phyloP scores from a whole-genome alignment of 2,888 invertebrate genomes.

The Frankliniella fusca region DNA sequence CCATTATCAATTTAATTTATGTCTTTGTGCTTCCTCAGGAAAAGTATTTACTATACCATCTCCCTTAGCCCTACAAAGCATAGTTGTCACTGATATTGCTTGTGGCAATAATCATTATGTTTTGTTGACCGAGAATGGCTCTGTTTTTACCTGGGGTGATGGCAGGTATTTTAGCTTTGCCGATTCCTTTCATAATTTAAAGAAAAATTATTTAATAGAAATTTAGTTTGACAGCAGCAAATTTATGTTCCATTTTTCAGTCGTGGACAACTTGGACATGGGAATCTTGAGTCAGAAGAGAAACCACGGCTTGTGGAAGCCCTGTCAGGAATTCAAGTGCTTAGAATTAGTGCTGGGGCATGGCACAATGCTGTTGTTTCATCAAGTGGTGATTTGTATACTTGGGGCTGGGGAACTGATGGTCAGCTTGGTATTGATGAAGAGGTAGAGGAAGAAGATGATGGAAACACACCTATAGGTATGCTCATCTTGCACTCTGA shows the following conservation, averaged over 20 bases:
- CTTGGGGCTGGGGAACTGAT: slow-evolving; percentile 88
- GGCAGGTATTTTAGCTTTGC: slow-evolving; percentile 60
- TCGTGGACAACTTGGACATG: slow-evolving; percentile 82
- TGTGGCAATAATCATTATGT: slow-evolving; percentile 81
- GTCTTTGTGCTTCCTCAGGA: slow-evolving; percentile 44
- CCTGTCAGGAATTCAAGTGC: slow-evolving; percentile 68
- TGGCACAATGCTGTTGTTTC: slow-evolving; percentile 84
- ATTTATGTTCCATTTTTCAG: slow-evolving; percentile 51
- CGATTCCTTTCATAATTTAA: slow-evolving; percentile 2
- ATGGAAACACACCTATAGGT: slow-evolving; percentile 28
- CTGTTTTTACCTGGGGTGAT: slow-evolving; percentile 76
- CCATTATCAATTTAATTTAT: not conserved
- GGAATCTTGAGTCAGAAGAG: slow-evolving; percentile 59
- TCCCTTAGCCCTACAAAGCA: slow-evolving; percentile 53
- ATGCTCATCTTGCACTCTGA: not conserved
- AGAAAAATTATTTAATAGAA: not conserved
- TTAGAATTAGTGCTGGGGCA: slow-evolving; percentile 70
- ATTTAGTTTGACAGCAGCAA: not conserved
- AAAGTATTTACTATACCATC: slow-evolving; percentile 60
- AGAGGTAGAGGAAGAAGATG: slow-evolving; percentile 45
- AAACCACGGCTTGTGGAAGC: slow-evolving; percentile 65
- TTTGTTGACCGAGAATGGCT: slow-evolving; percentile 63
- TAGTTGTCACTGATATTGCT: slow-evolving; percentile 59
- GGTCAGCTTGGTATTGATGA: slow-evolving; percentile 73
- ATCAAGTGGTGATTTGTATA: slow-evolving; percentile 74